Percentiles rank a stretch among this genome's conserved stretches.
phyloP scores from a whole-genome alignment of 2,888 invertebrate species.

The Microctonus hyperodae region DNA sequence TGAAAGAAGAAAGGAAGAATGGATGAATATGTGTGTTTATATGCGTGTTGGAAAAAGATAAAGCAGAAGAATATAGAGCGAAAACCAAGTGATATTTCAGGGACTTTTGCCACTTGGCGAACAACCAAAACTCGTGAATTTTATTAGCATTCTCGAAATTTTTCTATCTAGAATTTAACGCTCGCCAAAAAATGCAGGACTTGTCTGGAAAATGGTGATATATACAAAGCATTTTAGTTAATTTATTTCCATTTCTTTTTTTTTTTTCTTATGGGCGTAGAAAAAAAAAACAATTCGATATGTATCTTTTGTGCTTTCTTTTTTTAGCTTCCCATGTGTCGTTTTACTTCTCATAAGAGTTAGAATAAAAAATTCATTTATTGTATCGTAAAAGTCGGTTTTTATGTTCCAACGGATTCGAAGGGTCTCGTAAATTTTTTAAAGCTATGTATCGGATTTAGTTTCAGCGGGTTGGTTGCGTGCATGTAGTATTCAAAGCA shows the following conservation, averaged over 20 bases:
- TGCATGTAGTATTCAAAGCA: neutral
- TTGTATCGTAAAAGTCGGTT: conserved; percentile 47
- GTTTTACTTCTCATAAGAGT: conserved; percentile 26
- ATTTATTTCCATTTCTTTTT: neutral
- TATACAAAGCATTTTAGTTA: conserved; percentile 5
- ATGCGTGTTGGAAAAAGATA: neutral
- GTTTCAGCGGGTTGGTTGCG: neutral
- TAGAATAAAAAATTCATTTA: conserved; percentile 50
- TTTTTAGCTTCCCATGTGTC: neutral
- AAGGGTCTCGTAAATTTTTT: conserved; percentile 36
- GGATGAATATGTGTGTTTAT: neutral
- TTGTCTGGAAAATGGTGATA: conserved; percentile 2
- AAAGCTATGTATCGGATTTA: neutral
- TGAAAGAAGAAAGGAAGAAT: neutral
- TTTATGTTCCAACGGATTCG: conserved; percentile 37
- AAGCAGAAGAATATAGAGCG: conserved; percentile 6
- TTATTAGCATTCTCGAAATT: conserved; percentile 38
- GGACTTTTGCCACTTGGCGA: conserved; percentile 38
- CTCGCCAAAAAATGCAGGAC: conserved; percentile 28
- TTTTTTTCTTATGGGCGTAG: neutral
- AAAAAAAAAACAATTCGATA: neutral
- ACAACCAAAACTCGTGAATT: conserved; percentile 38
- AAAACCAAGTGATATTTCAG: conserved; percentile 24
- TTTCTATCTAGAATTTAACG: conserved; percentile 29
- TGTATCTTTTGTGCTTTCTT: neutral